A percentile compares a stretch with the other conserved stretches of the same genome.
Conservation (phyloP, 2,797 vertebrate species). For the Sebastiscus tertius region DNA sequence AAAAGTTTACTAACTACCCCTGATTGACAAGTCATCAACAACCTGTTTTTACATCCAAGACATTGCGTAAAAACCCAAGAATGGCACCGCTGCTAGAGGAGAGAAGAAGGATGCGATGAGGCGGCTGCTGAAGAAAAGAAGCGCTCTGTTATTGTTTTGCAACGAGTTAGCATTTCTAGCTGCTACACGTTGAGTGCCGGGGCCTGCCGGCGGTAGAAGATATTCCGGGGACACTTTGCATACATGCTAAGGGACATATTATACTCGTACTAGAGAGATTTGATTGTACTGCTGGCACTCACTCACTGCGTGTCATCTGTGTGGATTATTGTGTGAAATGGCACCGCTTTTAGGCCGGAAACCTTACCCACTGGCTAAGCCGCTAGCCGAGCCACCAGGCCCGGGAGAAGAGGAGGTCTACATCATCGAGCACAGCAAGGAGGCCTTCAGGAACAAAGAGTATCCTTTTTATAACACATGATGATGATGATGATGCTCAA, state of each 20-base stretch:
- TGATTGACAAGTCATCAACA: too few species aligned
- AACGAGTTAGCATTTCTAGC: slow-evolving; percentile 68
- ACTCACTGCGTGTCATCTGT: slow-evolving; percentile 41
- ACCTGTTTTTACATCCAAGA: too few species aligned
- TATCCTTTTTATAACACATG: slow-evolving; percentile 84
- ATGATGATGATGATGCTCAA: slow-evolving; percentile 18
- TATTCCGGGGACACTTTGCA: slow-evolving; percentile 38
- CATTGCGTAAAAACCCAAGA: too few species aligned
- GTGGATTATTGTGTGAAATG: slow-evolving; percentile 78
- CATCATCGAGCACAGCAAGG: slow-evolving; percentile 93
- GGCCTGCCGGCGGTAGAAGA: slow-evolving; percentile 72
- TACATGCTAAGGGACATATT: slow-evolving; percentile 63
- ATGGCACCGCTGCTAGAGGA: slow-evolving; percentile 40
- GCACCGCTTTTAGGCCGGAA: slow-evolving; percentile 97
- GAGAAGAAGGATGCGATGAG: slow-evolving; percentile 70
- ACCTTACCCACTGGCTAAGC: slow-evolving; percentile 93
- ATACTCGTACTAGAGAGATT: neutral
- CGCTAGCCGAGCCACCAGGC: slow-evolving; percentile 86
- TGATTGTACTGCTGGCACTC: slow-evolving; percentile 16
- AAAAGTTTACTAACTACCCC: too few species aligned
- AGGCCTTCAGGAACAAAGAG: slow-evolving; percentile 98
- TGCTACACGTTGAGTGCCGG: slow-evolving; percentile 71
- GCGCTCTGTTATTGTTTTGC: slow-evolving; percentile 81
- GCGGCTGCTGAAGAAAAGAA: slow-evolving; percentile 41
- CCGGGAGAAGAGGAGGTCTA: slow-evolving; percentile 87